These are phyloP conservation scores for Laticauda colubrina DNA, from an alignment of 2,113 vertebrate species.

Conservation along the genomic window DNA sequence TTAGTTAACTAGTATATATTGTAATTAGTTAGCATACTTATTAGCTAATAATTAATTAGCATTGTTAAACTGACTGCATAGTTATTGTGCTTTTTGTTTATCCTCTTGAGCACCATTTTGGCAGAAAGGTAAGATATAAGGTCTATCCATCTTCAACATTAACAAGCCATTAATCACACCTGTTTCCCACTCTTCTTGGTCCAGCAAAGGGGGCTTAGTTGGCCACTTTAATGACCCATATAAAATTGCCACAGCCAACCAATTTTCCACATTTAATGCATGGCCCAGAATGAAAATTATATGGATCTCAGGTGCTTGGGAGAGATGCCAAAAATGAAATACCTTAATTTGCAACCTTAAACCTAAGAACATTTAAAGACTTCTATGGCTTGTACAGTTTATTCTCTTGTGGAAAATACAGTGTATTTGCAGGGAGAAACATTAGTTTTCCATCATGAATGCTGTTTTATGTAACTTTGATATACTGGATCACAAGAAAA, in stretches of 20 bases:
- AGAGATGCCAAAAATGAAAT: constrained; percentile 16
- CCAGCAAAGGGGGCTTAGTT: background rate
- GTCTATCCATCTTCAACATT: background rate
- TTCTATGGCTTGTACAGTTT: constrained; percentile 20
- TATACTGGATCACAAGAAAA: constrained; percentile 36
- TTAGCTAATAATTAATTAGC: background rate
- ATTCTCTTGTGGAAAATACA: constrained; percentile 17
- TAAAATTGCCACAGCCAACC: constrained; percentile 1
- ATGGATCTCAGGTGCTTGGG: background rate
- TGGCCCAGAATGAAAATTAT: background rate
- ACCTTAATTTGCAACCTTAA: constrained; percentile 10
- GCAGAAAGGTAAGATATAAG: background rate
- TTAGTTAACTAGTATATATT: background rate
- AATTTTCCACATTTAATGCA: background rate
- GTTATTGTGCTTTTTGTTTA: background rate
- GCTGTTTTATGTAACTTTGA: constrained; percentile 13
- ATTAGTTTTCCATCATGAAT: constrained; percentile 6
- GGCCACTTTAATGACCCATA: constrained; percentile 7
- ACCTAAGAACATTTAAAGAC: constrained; percentile 11
- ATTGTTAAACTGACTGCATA: background rate
- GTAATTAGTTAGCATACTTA: background rate
- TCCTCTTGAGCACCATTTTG: background rate
- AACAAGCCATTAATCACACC: background rate
- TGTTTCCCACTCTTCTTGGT: background rate
- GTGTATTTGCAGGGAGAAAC: constrained; percentile 15